Evolutionary conservation across 2,888 invertebrate species (phyloP).

Genomic region (Harpagoxenus sublaevis): DNA sequence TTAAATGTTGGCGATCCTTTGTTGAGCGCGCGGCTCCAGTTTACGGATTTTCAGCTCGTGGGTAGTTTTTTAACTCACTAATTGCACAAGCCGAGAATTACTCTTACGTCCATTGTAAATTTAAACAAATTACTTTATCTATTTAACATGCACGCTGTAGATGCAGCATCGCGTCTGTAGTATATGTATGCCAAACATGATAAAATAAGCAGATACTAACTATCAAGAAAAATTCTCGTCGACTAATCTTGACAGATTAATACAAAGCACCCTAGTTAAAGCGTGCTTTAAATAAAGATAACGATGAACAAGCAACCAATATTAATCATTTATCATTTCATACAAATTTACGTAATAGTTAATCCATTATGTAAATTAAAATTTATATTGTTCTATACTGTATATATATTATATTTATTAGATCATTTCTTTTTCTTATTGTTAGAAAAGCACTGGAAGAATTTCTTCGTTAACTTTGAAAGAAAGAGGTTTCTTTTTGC

Average conservation of each 20-base stretch:
- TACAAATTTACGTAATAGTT: not conserved
- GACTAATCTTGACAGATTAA: too few species aligned
- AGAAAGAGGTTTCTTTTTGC: not conserved
- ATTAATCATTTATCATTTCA: not conserved
- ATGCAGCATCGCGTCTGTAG: not conserved
- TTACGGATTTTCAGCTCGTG: slow-evolving; percentile 32
- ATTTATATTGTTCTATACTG: not conserved
- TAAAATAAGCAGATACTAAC: too few species aligned
- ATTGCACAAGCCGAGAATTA: slow-evolving; percentile 49
- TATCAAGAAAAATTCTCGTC: too few species aligned
- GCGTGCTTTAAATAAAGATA: not conserved
- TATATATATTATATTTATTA: not conserved
- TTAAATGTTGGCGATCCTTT: slow-evolving; percentile 55
- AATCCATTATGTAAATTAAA: not conserved
- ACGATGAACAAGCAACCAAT: not conserved
- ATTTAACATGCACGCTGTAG: slow-evolving; percentile 22
- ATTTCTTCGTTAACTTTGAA: too few species aligned
- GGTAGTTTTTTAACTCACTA: slow-evolving; percentile 53
- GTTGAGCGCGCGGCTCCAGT: slow-evolving; percentile 34
- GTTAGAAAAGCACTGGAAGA: not conserved
- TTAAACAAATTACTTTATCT: slow-evolving; percentile 48
- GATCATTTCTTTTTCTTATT: not conserved
- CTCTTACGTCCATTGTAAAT: slow-evolving; percentile 32
- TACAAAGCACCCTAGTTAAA: too few species aligned
- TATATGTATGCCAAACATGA: too few species aligned